phyloP scores from a whole-genome alignment of 2,113 vertebrate genomes.

The Bubo scandiacus region DNA sequence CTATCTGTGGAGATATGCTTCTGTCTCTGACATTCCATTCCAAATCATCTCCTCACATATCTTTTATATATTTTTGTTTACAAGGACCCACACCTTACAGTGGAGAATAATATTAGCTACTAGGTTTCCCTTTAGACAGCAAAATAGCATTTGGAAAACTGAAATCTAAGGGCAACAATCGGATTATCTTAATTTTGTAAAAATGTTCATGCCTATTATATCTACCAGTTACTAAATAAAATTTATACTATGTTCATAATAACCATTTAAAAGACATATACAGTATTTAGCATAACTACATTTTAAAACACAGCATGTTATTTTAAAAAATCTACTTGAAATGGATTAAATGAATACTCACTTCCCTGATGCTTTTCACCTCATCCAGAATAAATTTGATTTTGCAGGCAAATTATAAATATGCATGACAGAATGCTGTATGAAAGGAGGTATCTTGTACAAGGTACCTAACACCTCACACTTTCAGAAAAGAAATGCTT shows the following conservation, averaged over 20 bases:
- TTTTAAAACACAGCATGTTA: neutral
- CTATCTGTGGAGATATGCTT: neutral
- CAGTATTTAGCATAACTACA: neutral
- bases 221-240: neutral
- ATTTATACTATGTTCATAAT: neutral
- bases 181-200: neutral
- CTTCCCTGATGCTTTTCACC: neutral
- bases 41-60: neutral
- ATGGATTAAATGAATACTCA: neutral
- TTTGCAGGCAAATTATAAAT: neutral
- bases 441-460: neutral
- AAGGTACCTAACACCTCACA: neutral
- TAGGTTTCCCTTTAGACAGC: neutral
- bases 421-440: neutral
- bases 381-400: neutral
- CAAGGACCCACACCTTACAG: neutral
- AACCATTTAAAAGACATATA: neutral
- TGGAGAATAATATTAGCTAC: neutral
- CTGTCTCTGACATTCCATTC: neutral
- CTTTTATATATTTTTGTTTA: neutral
- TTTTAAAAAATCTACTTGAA: neutral
- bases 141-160: neutral
- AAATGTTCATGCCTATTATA: neutral
- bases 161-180: neutral
- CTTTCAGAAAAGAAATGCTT: neutral